Conservation (phyloP, 2,888 invertebrate species). For the Drosophila eohydei region DNA sequence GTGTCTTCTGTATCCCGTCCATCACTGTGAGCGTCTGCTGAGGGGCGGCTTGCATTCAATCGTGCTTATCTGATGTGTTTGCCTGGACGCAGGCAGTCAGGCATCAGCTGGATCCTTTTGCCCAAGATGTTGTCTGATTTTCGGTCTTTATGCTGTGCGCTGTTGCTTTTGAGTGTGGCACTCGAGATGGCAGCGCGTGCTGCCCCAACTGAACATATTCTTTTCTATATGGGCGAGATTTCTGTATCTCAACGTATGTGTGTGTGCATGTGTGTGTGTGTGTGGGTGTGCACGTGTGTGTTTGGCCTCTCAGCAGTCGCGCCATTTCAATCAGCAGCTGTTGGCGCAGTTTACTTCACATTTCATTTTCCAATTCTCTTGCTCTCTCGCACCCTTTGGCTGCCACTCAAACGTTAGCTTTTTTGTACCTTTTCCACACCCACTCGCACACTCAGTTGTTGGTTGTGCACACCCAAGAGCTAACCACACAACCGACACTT, state of each 20-base stretch:
- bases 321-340: conserved; percentile 75
- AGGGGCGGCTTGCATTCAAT: conserved; percentile 68
- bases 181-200: conserved; percentile 19
- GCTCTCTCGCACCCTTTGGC: neutral
- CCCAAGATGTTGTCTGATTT: conserved; percentile 79
- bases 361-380: conserved; percentile 66
- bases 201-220: neutral
- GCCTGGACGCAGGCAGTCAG: conserved; percentile 34
- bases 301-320: conserved; percentile 36
- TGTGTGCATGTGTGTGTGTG: conserved; percentile 13
- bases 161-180: conserved; percentile 55
- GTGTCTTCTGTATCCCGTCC: conserved; percentile 18
- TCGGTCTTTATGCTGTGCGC: conserved; percentile 71
- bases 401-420: conserved; percentile 60
- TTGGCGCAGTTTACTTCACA: conserved; percentile 52
- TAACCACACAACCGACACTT: conserved; percentile 52
- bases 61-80: conserved; percentile 72
- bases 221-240: conserved; percentile 3
- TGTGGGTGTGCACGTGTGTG: conserved; percentile 24
- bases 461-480: conserved; percentile 7
- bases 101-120: conserved; percentile 32
- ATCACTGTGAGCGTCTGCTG: neutral
- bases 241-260: neutral
- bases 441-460: neutral
- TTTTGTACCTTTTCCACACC: conserved; percentile 48